Evolutionary conservation across 2,113 vertebrate species (phyloP).

Genomic region (Ciconia boyciana): DNA sequence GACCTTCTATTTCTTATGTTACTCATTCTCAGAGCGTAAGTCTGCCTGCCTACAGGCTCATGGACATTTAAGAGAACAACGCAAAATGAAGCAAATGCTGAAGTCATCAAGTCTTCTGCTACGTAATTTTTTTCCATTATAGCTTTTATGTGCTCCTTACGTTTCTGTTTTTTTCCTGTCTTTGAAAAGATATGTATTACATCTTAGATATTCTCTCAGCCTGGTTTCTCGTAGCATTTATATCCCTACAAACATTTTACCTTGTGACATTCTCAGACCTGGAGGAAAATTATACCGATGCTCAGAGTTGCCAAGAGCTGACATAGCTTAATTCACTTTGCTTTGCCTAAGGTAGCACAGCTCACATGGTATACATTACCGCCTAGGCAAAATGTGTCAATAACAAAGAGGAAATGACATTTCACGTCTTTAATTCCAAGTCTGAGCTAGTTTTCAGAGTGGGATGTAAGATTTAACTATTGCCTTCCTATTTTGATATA

Average conservation of each 20-base stretch:
- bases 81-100: neutral
- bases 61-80: neutral
- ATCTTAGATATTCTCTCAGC: neutral
- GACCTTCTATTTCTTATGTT: neutral
- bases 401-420: neutral
- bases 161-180: accelerated
- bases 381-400: neutral
- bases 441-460: neutral
- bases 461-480: neutral
- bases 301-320: neutral
- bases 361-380: accelerated
- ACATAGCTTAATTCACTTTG: neutral
- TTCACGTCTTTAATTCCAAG: neutral
- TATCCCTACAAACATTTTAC: neutral
- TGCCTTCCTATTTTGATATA: neutral
- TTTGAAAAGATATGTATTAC: neutral
- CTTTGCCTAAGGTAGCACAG: neutral
- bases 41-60: neutral
- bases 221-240: neutral
- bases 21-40: neutral
- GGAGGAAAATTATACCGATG: neutral
- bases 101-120: neutral
- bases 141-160: neutral
- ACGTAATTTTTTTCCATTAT: neutral
- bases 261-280: neutral